Evolutionary conservation across 2,888 invertebrate genomes (phyloP), one percentile per base, ranked within the genome.

Genomic region (Lepidocyrtoides sp.): DNA sequence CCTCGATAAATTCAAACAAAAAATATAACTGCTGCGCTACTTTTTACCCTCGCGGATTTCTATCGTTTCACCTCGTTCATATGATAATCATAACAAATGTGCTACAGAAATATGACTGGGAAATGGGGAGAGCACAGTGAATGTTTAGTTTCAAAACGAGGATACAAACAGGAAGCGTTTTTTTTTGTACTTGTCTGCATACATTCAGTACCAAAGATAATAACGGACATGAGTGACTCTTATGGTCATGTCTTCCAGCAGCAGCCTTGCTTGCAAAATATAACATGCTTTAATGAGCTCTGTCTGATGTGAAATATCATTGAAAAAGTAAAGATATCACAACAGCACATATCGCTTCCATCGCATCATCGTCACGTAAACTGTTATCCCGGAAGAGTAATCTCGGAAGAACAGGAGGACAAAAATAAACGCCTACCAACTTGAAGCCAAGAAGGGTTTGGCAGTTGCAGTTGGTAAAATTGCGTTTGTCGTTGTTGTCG

Each of bases 391-490:
- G 90, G 90, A 90, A 90, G 90, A 84, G 57, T 83, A 88, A 69
- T 82, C 81, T 82, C 72, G 81, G 81, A 81, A 72, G 36, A 66
- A 44, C 17, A 63, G n/a, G n/a, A n/a, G 85, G 57, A 90, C 84
- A 90, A 90, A 90, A 90, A 90, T 90, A 90, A 85, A 90, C 90
- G 90, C 90, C 90, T 79, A 90, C 90, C 84, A 90, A 90, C 0
- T 7, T 60, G 4, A 32, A 77, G 75, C 75, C 75, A 75, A 36
- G 75, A 75, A 26, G 51, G 51, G 66, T 60, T n/a, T 60, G 26
- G 20, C 60, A 36, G 26, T n/a, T n/a, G n/a, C n/a, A 51, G 36
- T 84, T 84, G 36, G 84, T 29, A 66, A 36, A 32, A 32, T 57
- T 54, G 54, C n/a, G 26, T 82, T 63, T 66, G 2, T 12, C 29